Evolutionary conservation across 1,140 invertebrate genomes (phyloP), one percentile per base, ranked within the genome.

Genomic region (Drosophila grimshawi): DNA sequence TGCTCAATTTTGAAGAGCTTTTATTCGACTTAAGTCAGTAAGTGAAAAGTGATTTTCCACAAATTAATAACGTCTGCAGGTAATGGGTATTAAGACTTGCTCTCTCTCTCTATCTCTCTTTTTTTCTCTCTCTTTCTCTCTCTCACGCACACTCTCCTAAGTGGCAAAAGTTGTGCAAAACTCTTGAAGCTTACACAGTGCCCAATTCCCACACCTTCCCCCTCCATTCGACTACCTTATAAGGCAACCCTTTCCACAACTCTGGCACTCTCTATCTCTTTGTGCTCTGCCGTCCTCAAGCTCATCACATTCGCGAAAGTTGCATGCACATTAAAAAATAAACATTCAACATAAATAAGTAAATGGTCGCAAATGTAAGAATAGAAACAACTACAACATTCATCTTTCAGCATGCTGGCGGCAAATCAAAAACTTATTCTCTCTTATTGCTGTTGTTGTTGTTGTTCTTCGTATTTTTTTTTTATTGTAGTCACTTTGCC

Each of bases 281-380:
- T 19, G 19, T 19, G 30, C 5, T 48, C 43, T 35, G 35, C n/a
- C 19, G 53, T 45, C 68, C 67, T 11, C n/a, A 39, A 55, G 60
- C 52, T 71, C 68, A 65, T 65, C 65, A 72, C 41, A 8, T 49
- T 64, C 49, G 68, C 62, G 64, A 66, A 70, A 80, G 73, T 85
- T 88, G 83, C 83, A 88, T 80, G 85, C 80, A 71, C 83, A 88
- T 88, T 89, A 89, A 89, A 89, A 80, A 88, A 89, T 89, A 83
- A 88, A 78, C 85, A 89, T 72, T 78, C 77, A 67, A 61, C 80
- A 88, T 88, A 89, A 88, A 88, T 88, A 86, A 86, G 89, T 83
- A 86, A 86, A 88, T 80, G 68, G 61, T 53, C 74, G 76, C 76
- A 77, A 56, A 88, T 82, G 82, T 79, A 82, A 72, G 70, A 74